Conservation (phyloP, 2,888 invertebrate genomes). For the Tupiocoris notatus region DNA sequence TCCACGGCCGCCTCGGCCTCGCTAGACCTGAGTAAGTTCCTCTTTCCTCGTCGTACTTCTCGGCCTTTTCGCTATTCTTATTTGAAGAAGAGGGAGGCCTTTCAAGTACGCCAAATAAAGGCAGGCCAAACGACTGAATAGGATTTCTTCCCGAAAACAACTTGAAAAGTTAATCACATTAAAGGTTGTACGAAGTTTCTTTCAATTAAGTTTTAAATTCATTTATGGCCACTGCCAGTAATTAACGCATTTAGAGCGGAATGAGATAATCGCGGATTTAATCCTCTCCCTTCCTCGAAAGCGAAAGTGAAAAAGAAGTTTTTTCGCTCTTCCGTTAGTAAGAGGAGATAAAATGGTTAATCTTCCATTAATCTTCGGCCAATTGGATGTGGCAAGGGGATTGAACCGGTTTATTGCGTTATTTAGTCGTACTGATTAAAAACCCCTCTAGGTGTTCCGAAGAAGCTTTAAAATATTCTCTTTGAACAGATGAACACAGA, state of each 20-base stretch:
- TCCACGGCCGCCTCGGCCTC: too few relatives aligned
- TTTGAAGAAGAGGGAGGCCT: not conserved
- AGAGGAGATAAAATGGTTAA: not conserved
- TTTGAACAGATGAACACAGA: too few relatives aligned
- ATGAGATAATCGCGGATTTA: slow-evolving; percentile 36
- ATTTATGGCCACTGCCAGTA: slow-evolving; percentile 23
- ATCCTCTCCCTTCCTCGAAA: slow-evolving; percentile 6
- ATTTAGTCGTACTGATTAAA: not conserved
- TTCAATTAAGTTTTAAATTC: slow-evolving; percentile 42
- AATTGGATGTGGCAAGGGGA: slow-evolving; percentile 35
- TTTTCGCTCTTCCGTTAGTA: not conserved
- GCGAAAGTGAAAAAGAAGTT: not conserved
- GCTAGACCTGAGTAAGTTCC: too few relatives aligned
- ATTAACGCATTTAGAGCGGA: slow-evolving; percentile 40
- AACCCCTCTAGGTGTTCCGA: not conserved
- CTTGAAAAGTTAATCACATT: slow-evolving; percentile 43
- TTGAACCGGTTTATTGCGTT: slow-evolving; percentile 12
- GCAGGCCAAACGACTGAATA: too few relatives aligned
- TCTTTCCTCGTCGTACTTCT: too few relatives aligned
- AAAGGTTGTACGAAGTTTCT: slow-evolving; percentile 32
- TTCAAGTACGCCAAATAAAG: not conserved
- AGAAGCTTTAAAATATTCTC: too few relatives aligned
- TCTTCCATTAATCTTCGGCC: slow-evolving; percentile 19
- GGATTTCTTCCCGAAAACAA: slow-evolving; percentile 23
- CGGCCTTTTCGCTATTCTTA: not conserved